A percentile compares a stretch with the other conserved stretches of the same genome.
These are phyloP conservation scores for Diarsia mendica DNA, from an alignment of 2,888 invertebrate genomes.

Conservation along the genomic window DNA sequence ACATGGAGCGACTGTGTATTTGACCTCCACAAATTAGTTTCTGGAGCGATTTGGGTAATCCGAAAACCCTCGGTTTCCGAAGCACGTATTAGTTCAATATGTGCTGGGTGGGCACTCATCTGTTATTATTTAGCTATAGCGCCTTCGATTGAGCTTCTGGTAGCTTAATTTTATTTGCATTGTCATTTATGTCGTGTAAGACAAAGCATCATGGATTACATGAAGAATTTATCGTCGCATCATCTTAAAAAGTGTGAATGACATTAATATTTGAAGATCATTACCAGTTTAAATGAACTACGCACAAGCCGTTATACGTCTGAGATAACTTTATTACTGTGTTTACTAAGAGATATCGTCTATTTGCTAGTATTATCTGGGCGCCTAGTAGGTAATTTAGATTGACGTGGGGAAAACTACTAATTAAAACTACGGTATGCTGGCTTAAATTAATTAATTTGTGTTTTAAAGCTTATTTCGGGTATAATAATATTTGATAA, in stretches of 20 bases:
- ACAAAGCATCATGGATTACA: not conserved
- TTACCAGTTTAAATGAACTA: slow-evolving; percentile 24
- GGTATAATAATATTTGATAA: slow-evolving; percentile 18
- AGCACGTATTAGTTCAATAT: too few relatives aligned
- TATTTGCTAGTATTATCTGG: slow-evolving; percentile 51
- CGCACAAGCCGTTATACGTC: slow-evolving; percentile 23
- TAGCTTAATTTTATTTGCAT: not conserved
- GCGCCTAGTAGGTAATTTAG: slow-evolving; percentile 46
- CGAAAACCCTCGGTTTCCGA: too few relatives aligned
- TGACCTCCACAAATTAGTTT: too few relatives aligned
- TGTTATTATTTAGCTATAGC: not conserved
- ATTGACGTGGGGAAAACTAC: slow-evolving; percentile 48
- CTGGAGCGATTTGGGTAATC: too few relatives aligned
- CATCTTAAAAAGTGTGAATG: not conserved
- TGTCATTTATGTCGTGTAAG: not conserved
- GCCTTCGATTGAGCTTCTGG: not conserved
- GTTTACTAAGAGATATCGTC: slow-evolving; percentile 19
- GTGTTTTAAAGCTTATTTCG: slow-evolving; percentile 6
- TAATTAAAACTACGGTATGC: slow-evolving; percentile 27
- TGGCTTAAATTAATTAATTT: slow-evolving; percentile 27
- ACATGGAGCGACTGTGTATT: too few relatives aligned
- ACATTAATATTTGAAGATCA: slow-evolving; percentile 16
- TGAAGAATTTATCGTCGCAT: not conserved
- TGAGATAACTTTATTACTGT: slow-evolving; percentile 40
- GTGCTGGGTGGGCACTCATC: too few relatives aligned